phyloP scores from a whole-genome alignment of 2,888 invertebrate species.

The Linnaemya tessellans region DNA sequence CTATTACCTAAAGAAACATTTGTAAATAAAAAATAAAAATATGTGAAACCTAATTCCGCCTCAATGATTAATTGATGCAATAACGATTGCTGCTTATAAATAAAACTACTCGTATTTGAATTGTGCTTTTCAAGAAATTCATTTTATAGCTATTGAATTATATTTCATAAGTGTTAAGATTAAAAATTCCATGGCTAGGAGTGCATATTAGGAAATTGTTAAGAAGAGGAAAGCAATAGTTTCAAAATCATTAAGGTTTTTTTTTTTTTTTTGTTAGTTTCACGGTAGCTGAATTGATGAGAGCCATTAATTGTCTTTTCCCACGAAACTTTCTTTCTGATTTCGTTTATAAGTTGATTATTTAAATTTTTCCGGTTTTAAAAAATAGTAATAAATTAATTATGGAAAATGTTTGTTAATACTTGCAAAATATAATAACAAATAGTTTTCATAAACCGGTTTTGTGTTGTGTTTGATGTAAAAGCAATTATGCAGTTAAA shows the following conservation, averaged over 20 bases:
- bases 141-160: background rate
- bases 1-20: background rate
- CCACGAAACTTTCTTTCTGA: background rate
- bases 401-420: background rate
- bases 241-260: background rate
- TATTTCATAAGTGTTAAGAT: background rate
- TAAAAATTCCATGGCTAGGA: background rate
- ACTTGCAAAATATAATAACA: background rate
- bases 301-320: background rate
- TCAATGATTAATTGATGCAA: slow-evolving; percentile 8
- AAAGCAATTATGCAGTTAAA: no score
- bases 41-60: background rate
- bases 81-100: background rate
- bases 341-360: background rate
- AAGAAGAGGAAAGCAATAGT: background rate
- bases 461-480: no score
- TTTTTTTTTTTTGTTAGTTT: background rate
- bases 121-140: background rate
- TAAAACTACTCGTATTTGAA: background rate
- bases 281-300: background rate
- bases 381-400: background rate
- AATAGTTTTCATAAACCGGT: no score
- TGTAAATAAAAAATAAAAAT: background rate
- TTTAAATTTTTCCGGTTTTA: slow-evolving; percentile 4
- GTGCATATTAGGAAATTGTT: background rate